Base-by-base conservation (phyloP, 2,888 invertebrate genomes). In the Cartodere bifasciata region DNA sequence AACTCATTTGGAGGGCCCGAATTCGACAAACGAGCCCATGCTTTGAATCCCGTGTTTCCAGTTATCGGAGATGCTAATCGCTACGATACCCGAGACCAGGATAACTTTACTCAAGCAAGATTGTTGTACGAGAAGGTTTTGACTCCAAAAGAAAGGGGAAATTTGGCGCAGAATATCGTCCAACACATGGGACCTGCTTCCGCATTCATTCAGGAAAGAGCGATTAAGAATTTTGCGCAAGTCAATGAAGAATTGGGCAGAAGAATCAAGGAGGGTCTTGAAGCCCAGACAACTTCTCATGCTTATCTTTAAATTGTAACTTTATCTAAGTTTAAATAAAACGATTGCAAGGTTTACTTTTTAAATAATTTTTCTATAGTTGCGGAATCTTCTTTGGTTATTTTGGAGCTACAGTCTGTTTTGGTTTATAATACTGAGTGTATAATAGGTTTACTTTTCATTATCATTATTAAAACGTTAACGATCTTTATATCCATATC, bases 1-100 rank as follows among this genome's bases (percentile, higher is more conserved):
- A 97, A 97, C 65, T 92, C 91, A 40, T 97, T 94, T 64, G 68
- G 72, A 32, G 95, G 95, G 0, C 92, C 94, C 0, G 72, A 77
- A 42, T 72, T 73, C 37, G 72, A 74, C 46, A 68, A 71, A 1
- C 65, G 74, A 3, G 80, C 78, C 1, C 66, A 67, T 37, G 65
- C 66, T 24, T 48, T 77, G 26, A 60, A 68, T 22, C 69, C 74
- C 1, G 63, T 67, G 28, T 72, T 73, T 50, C 59, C 60, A 9
- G 47, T 75, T 1, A 58, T 64, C 28, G 92, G 88, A 0, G 84
- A 88, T 50, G 75, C 86, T 3, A 73, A 72, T 41, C 72, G 87
- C 30, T 80, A 76, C 52, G 81, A 87, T 50, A 77, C 75, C 37
- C 75, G 72, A 4, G 76, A 82, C 52, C 20, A 14, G 5, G 94